A percentile compares a stretch with the other conserved stretches of the same genome.
Conservation (phyloP, 2,113 vertebrate species). For the Brevimyrus niger region DNA sequence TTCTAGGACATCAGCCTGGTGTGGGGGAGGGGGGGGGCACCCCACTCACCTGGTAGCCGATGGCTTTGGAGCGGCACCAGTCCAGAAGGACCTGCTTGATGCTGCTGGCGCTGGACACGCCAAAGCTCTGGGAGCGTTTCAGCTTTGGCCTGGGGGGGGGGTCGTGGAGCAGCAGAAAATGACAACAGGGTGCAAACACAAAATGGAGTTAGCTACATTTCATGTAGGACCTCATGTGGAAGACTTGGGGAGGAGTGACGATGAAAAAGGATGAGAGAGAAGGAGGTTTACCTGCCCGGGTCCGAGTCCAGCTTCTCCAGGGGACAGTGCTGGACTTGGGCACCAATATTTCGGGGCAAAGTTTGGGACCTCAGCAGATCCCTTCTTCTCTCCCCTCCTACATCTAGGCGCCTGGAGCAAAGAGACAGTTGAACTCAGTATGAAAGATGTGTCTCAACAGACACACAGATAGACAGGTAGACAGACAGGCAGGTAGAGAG, state of each 20-base stretch:
- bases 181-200: background rate
- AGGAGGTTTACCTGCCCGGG: slow-evolving; percentile 57
- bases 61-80: slow-evolving; percentile 91
- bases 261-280: background rate
- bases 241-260: background rate
- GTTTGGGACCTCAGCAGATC: slow-evolving; percentile 75
- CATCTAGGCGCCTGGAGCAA: slow-evolving; percentile 39
- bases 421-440: background rate
- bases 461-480: background rate
- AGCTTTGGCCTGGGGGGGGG: slow-evolving; percentile 65
- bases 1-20: background rate
- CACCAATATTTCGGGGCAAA: slow-evolving; percentile 57
- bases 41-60: slow-evolving; percentile 78
- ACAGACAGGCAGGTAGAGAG: background rate
- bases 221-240: background rate
- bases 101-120: slow-evolving; percentile 78
- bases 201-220: background rate
- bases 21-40: background rate
- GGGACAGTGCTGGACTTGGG: slow-evolving; percentile 71
- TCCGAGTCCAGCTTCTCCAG: slow-evolving; percentile 79
- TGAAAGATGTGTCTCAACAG: background rate
- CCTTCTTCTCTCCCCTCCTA: slow-evolving; percentile 51
- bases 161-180: background rate
- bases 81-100: slow-evolving; percentile 91
- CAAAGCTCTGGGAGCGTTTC: slow-evolving; percentile 87